phyloP scores from a whole-genome alignment of 2,113 vertebrate genomes.

The Sclerurus mexicanus region DNA sequence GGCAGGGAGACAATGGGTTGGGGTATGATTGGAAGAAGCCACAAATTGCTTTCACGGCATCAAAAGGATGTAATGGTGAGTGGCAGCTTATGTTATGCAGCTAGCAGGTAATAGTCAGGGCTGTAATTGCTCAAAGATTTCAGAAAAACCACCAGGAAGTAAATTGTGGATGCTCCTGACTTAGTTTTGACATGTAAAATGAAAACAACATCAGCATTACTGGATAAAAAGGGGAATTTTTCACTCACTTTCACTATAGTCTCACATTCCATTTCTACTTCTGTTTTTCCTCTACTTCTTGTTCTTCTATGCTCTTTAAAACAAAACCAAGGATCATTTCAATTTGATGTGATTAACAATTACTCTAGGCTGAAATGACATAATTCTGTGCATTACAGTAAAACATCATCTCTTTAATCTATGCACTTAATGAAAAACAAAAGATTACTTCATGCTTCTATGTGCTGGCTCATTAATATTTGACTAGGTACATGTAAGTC shows the following conservation, averaged over 20 bases:
- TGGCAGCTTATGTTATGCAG: slow-evolving; percentile 23
- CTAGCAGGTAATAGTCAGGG: slow-evolving; percentile 29
- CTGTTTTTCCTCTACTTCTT: slow-evolving; percentile 76
- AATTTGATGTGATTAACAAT: slow-evolving; percentile 61
- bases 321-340: slow-evolving; percentile 75
- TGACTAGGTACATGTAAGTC: neutral
- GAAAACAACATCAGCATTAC: slow-evolving; percentile 69
- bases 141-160: slow-evolving; percentile 40
- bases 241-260: slow-evolving; percentile 77
- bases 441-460: slow-evolving; percentile 37
- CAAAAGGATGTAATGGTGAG: slow-evolving; percentile 17
- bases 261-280: slow-evolving; percentile 76
- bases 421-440: slow-evolving; percentile 46
- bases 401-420: slow-evolving; percentile 58
- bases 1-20: slow-evolving; percentile 40
- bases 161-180: slow-evolving; percentile 32
- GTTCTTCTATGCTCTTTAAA: slow-evolving; percentile 78
- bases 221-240: slow-evolving; percentile 72
- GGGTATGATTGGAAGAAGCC: slow-evolving; percentile 17
- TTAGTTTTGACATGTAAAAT: slow-evolving; percentile 63
- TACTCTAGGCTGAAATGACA: slow-evolving; percentile 66
- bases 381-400: slow-evolving; percentile 63
- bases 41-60: neutral
- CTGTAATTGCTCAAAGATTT: slow-evolving; percentile 18
- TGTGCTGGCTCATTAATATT: slow-evolving; percentile 19